These are phyloP conservation scores for Glossosoma conforme DNA, from an alignment of 1,140 invertebrate species.

Conservation along the genomic window DNA sequence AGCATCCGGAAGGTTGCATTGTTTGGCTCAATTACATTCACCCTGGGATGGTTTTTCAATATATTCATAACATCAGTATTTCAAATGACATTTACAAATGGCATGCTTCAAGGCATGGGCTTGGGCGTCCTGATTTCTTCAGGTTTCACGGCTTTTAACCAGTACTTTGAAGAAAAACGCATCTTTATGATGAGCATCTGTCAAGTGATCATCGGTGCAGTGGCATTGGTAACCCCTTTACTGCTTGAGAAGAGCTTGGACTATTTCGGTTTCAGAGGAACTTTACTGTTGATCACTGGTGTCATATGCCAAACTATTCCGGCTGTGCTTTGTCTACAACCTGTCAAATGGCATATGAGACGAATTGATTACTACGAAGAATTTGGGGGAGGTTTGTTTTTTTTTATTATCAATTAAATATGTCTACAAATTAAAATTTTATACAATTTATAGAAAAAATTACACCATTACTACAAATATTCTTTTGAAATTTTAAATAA, in stretches of 20 bases:
- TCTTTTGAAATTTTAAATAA: too few relatives aligned
- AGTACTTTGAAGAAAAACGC: slow-evolving; percentile 4
- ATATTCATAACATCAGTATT: slow-evolving; percentile 50
- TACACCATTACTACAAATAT: too few relatives aligned
- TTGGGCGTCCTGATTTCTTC: neutral
- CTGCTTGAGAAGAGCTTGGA: slow-evolving; percentile 1
- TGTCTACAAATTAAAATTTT: too few relatives aligned
- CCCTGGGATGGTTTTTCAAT: slow-evolving; percentile 49
- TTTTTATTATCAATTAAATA: neutral
- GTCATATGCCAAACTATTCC: neutral
- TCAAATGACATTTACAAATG: slow-evolving; percentile 49
- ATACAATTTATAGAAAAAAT: too few relatives aligned
- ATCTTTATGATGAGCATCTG: slow-evolving; percentile 11
- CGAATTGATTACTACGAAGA: neutral
- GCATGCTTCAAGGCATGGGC: slow-evolving; percentile 19
- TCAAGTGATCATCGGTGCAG: neutral
- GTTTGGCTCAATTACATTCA: slow-evolving; percentile 51
- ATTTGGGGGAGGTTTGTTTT: too few relatives aligned
- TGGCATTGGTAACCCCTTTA: slow-evolving; percentile 4
- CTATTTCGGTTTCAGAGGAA: slow-evolving; percentile 11
- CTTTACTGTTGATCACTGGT: slow-evolving; percentile 4
- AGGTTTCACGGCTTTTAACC: slow-evolving; percentile 8
- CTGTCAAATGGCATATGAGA: slow-evolving; percentile 10
- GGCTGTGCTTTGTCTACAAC: slow-evolving; percentile 2
- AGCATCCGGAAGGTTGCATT: slow-evolving; percentile 53